Conservation (phyloP, 2,888 invertebrate species). For the Silvanus unidentatus region DNA sequence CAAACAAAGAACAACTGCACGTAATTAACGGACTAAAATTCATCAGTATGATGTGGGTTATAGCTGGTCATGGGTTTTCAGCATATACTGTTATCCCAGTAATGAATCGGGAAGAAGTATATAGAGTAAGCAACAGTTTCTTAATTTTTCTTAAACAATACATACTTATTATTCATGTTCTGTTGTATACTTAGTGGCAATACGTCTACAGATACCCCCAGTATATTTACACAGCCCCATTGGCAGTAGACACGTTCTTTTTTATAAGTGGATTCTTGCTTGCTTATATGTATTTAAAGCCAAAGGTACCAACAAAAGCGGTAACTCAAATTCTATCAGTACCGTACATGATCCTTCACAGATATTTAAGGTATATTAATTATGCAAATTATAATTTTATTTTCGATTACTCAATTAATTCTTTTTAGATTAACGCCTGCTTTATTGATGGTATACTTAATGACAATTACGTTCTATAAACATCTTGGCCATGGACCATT, state of each 20-base stretch:
- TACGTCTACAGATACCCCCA: constrained; percentile 16
- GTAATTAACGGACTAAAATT: constrained; percentile 29
- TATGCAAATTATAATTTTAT: constrained; percentile 5
- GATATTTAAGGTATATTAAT: constrained; percentile 29
- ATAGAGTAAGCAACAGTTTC: too few species aligned
- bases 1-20: constrained; percentile 27
- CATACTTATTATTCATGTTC: too few species aligned
- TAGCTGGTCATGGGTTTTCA: constrained; percentile 28
- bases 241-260: constrained; percentile 62
- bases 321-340: constrained; percentile 16
- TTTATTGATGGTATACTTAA: constrained; percentile 19
- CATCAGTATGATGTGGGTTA: constrained; percentile 32
- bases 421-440: constrained; percentile 24
- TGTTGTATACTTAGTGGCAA: constrained; percentile 45
- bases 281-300: constrained; percentile 45
- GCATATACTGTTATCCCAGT: constrained; percentile 11
- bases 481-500: constrained; percentile 21
- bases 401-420: too few species aligned
- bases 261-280: constrained; percentile 57
- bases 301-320: constrained; percentile 11
- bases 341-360: constrained; percentile 21
- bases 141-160: too few species aligned
- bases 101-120: constrained; percentile 5
- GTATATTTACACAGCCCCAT: constrained; percentile 44
- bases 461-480: constrained; percentile 11